These are phyloP conservation scores for Mythimna lalbum DNA, from an alignment of 2,888 invertebrate genomes.

Conservation along the genomic window DNA sequence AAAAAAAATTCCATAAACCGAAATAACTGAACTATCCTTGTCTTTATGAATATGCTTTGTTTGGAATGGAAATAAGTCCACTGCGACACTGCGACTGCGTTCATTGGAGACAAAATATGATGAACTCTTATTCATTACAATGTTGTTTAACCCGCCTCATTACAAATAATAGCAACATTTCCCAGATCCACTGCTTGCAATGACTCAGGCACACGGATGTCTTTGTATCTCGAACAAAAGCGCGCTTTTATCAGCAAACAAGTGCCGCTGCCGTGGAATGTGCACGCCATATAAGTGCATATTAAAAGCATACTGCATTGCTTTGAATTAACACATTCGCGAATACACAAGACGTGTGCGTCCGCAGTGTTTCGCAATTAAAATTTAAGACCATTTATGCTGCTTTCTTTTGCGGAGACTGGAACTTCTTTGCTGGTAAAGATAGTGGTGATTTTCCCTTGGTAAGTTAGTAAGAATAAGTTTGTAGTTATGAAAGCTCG, in stretches of 20 bases:
- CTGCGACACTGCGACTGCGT: too few species aligned
- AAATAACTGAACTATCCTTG: too few species aligned
- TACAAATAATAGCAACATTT: slow-evolving; percentile 32
- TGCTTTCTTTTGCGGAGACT: slow-evolving; percentile 61
- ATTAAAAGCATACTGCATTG: slow-evolving; percentile 77
- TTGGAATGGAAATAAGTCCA: too few species aligned
- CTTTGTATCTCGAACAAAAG: slow-evolving; percentile 53
- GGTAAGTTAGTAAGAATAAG: slow-evolving; percentile 52
- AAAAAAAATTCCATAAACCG: too few species aligned
- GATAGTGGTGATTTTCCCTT: slow-evolving; percentile 65
- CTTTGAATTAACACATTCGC: slow-evolving; percentile 86
- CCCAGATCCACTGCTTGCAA: slow-evolving; percentile 27
- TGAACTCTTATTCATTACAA: too few species aligned
- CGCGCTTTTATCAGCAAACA: slow-evolving; percentile 57
- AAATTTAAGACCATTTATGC: slow-evolving; percentile 75
- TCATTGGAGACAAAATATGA: too few species aligned
- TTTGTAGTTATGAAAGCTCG: slow-evolving; percentile 72
- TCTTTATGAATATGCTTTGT: too few species aligned
- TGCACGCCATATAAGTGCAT: slow-evolving; percentile 82
- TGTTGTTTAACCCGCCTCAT: slow-evolving; percentile 19
- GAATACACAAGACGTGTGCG: slow-evolving; percentile 77
- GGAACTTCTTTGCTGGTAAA: slow-evolving; percentile 39
- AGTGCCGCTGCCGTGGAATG: slow-evolving; percentile 73
- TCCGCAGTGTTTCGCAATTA: slow-evolving; percentile 83
- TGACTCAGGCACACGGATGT: slow-evolving; percentile 46